These are phyloP conservation scores for Eurois occulta DNA, from an alignment of 2,888 invertebrate species.

Conservation along the genomic window DNA sequence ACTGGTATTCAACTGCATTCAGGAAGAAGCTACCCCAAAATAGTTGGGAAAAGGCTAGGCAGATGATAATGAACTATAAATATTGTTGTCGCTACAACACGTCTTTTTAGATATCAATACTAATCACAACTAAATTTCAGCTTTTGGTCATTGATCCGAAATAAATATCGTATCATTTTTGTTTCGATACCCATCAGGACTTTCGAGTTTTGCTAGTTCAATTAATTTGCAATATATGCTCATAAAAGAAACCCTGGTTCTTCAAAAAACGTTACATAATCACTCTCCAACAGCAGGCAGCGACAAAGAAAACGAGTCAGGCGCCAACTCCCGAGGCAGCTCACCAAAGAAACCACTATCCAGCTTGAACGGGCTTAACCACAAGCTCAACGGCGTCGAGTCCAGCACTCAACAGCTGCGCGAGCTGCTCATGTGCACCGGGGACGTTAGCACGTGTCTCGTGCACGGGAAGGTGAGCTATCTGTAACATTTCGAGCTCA, in stretches of 20 bases:
- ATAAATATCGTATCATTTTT: neutral
- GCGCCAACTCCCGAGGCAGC: conserved; percentile 82
- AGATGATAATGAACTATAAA: no score
- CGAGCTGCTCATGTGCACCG: conserved; percentile 93
- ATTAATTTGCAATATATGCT: neutral
- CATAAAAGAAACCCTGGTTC: neutral
- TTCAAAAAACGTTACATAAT: neutral
- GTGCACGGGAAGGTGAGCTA: conserved; percentile 92
- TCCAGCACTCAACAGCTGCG: conserved; percentile 79
- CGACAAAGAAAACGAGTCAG: conserved; percentile 92
- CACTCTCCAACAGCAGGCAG: conserved; percentile 87
- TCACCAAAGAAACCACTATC: conserved; percentile 85
- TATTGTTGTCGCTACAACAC: no score
- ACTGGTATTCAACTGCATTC: no score
- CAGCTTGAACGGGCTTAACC: conserved; percentile 79
- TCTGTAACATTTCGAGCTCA: conserved; percentile 44
- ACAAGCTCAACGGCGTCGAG: conserved; percentile 78
- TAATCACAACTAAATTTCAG: no score
- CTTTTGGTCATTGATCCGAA: no score
- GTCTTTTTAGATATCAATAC: no score
- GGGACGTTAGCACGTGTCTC: conserved; percentile 92
- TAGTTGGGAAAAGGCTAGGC: no score
- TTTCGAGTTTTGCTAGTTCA: neutral
- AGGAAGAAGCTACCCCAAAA: no score
- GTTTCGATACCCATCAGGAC: neutral